phyloP scores from a whole-genome alignment of 2,888 invertebrate species.

The Hanleya hanleyi region DNA sequence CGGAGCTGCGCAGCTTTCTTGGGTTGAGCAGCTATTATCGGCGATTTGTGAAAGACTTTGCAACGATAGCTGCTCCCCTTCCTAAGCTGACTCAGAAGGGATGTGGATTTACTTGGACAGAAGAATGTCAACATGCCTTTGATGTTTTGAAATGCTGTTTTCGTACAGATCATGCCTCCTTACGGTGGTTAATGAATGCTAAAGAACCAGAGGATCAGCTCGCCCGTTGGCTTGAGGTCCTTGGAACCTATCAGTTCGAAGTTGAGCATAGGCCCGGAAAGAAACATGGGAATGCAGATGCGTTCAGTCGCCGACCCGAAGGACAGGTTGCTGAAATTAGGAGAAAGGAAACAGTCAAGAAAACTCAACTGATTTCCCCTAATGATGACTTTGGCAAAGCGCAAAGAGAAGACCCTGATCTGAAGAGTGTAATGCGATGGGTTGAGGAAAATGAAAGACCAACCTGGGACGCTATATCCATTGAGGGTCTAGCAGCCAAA shows the following conservation, averaged over 20 bases:
- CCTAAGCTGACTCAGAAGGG: slow-evolving; percentile 19
- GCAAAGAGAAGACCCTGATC: too few species aligned
- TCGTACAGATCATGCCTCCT: slow-evolving; percentile 45
- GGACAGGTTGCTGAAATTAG: too few species aligned
- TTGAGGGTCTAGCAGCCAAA: too few species aligned
- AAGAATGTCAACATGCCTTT: slow-evolving; percentile 32
- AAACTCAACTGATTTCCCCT: too few species aligned
- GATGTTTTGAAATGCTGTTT: slow-evolving; percentile 23
- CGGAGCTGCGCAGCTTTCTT: slow-evolving; percentile 18
- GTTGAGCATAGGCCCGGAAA: slow-evolving; percentile 26
- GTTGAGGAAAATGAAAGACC: too few species aligned
- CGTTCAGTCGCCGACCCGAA: slow-evolving; percentile 13
- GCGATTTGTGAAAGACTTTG: slow-evolving; percentile 18
- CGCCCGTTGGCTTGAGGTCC: slow-evolving; percentile 28
- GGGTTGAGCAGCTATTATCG: slow-evolving; percentile 29
- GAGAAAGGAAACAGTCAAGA: too few species aligned
- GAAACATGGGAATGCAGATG: slow-evolving; percentile 27
- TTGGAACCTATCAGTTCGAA: slow-evolving; percentile 22
- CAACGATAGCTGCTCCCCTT: slow-evolving; percentile 1
- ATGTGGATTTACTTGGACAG: slow-evolving; percentile 27
- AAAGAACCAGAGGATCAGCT: slow-evolving; percentile 33
- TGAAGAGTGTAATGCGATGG: too few species aligned
- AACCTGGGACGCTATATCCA: too few species aligned
- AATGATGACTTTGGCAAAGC: too few species aligned
- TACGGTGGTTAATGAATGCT: slow-evolving; percentile 34